phyloP scores from a whole-genome alignment of 2,113 vertebrate species.

The Apus apus region DNA sequence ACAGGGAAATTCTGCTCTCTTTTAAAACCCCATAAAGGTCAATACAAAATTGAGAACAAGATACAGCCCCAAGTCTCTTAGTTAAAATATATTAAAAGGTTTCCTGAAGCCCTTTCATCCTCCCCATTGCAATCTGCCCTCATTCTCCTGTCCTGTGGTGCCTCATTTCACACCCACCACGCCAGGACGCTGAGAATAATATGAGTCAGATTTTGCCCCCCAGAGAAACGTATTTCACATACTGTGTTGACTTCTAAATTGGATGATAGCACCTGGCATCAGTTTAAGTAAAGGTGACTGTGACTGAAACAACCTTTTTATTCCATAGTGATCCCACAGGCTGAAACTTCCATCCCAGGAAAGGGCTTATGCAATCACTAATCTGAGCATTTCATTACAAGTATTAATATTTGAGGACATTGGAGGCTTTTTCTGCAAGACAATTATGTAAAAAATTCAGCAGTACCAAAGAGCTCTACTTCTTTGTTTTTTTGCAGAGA shows the following conservation, averaged over 20 bases:
- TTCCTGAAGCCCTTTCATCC: background rate
- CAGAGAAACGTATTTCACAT: background rate
- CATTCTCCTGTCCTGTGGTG: background rate
- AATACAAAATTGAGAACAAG: constrained; percentile 39
- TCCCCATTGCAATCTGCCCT: background rate
- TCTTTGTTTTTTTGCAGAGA: background rate
- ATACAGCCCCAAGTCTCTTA: background rate
- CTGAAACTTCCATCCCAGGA: background rate
- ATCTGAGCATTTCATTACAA: constrained; percentile 25
- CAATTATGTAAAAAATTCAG: constrained; percentile 13
- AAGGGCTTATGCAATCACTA: constrained; percentile 19
- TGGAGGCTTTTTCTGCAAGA: constrained; percentile 18
- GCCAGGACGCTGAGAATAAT: background rate
- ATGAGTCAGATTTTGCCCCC: background rate
- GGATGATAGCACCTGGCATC: background rate
- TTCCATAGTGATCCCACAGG: background rate
- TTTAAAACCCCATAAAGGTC: constrained; percentile 60
- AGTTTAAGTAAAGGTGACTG: constrained; percentile 23
- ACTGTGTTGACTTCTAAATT: constrained; percentile 25
- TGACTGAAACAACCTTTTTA: background rate
- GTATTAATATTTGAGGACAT: constrained; percentile 54
- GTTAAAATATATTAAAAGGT: constrained; percentile 41
- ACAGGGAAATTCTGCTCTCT: constrained; percentile 46
- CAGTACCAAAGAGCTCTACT: background rate
- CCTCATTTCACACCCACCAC: background rate